Percentiles rank a stretch among this genome's conserved stretches.
Conservation (phyloP, 2,113 vertebrate genomes). For the Xenopus laevis region DNA sequence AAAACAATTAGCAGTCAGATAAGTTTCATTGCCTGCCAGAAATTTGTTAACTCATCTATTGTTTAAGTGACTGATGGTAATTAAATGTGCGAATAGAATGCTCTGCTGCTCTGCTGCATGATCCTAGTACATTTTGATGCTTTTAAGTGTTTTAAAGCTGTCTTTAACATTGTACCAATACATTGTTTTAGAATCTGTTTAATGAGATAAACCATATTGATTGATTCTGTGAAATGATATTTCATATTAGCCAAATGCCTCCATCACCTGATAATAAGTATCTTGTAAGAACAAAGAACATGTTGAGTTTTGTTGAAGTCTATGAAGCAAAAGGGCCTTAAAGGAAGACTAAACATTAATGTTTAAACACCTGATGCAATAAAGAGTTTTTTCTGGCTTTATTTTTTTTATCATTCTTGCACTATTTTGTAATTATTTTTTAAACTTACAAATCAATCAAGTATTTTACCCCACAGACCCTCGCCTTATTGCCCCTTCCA, state of each 20-base stretch:
- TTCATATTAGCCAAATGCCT: not conserved
- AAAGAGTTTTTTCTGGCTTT: too few species aligned
- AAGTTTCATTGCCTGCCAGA: constrained; percentile 40
- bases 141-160: constrained; percentile 23
- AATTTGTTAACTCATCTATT: constrained; percentile 42
- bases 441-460: too few species aligned
- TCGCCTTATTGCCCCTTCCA: too few species aligned
- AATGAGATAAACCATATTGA: constrained; percentile 18
- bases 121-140: constrained; percentile 6
- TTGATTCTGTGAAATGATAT: constrained; percentile 11
- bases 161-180: constrained; percentile 17
- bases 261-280: not conserved
- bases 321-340: too few species aligned
- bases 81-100: constrained; percentile 39
- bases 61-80: constrained; percentile 43
- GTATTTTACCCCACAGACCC: too few species aligned
- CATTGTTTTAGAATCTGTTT: not conserved
- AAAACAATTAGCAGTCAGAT: constrained; percentile 44
- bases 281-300: too few species aligned
- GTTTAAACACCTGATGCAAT: too few species aligned
- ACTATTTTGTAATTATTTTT: too few species aligned
- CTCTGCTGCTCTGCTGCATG: constrained; percentile 12
- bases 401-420: too few species aligned
- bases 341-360: too few species aligned
- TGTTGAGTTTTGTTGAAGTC: too few species aligned